These are phyloP conservation scores for Vanessa cardui DNA, from an alignment of 2,888 invertebrate genomes.

Conservation along the genomic window DNA sequence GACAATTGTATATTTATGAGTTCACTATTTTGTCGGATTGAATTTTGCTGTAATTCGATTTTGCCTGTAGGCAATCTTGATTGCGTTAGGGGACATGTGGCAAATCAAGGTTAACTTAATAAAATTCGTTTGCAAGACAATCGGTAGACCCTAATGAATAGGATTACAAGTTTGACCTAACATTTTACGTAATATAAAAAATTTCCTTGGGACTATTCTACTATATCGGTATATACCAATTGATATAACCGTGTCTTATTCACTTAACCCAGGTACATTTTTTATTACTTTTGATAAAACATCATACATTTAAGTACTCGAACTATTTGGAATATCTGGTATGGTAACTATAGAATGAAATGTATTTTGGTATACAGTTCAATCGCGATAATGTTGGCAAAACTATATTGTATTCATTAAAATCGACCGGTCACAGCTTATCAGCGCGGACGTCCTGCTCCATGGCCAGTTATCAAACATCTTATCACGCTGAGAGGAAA, in stretches of 20 bases:
- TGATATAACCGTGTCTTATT: too few relatives aligned
- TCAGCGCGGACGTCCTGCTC: slow-evolving; percentile 75
- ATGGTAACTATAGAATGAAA: slow-evolving; percentile 12
- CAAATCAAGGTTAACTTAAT: slow-evolving; percentile 37
- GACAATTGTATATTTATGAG: slow-evolving; percentile 82
- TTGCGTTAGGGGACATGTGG: slow-evolving; percentile 42
- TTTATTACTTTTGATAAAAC: too few relatives aligned
- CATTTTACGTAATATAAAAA: background rate
- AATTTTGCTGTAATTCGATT: slow-evolving; percentile 54
- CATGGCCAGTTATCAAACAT: slow-evolving; percentile 50
- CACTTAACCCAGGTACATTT: too few relatives aligned
- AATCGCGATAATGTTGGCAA: slow-evolving; percentile 27
- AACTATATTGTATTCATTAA: slow-evolving; percentile 50
- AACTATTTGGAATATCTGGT: too few relatives aligned
- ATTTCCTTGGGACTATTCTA: background rate
- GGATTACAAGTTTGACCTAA: slow-evolving; percentile 21
- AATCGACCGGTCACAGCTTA: slow-evolving; percentile 69
- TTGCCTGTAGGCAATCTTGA: slow-evolving; percentile 48
- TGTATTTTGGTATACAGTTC: slow-evolving; percentile 15
- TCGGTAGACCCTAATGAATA: slow-evolving; percentile 26
- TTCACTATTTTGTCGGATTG: slow-evolving; percentile 65
- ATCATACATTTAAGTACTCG: too few relatives aligned
- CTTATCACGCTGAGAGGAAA: slow-evolving; percentile 73
- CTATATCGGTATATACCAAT: too few relatives aligned
- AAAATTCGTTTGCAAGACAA: slow-evolving; percentile 31